Evolutionary conservation across 2,113 vertebrate species (phyloP), one percentile per base, ranked within the genome.

Genomic region (Lutjanus erythropterus): DNA sequence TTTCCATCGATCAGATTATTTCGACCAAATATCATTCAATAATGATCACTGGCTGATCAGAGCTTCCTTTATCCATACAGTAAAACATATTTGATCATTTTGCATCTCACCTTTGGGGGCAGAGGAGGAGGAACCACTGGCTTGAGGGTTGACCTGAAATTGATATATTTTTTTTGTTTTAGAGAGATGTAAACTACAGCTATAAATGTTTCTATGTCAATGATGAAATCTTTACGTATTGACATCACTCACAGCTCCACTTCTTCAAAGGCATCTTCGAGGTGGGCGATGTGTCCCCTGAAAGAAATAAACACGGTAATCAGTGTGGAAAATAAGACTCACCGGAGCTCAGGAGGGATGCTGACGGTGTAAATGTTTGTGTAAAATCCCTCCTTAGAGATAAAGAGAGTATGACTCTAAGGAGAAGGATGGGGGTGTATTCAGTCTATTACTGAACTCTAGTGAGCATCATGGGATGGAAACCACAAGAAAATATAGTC

Each of bases 121-220:
- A 99, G 93, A 0, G 98, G 98, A 82, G 98, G 98, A 0, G 97
- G 98, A 81, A 95, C 39, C 42, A 94, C 95, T 64, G 95, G 94
- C 89, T 97, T 98, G 19, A 98, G 94, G 1, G 98, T 99, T 0
- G 96, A 97, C 46, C 98, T 99, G 86, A 87, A 93, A 95, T 23
- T 0, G 0, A 81, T 29, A 3, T 31, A 9, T 42, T 6, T 4
- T 10, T 27, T 70, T 68, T 69, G n/a, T n/a, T n/a, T n/a, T n/a
- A 80, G 1, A 60, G 41, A 49, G 0, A 66, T 33, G 9, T 55
- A 39, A 75, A 59, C 16, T 5, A 55, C 14, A 33, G 1, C 11
- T 31, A 42, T 16, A 6, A 47, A 52, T 37, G 9, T 14, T 50
- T 29, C 14, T n/a, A 16, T 5, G 9, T 68, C 59, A 9, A 21